Evolutionary conservation across 2,113 vertebrate species (phyloP).

Genomic region (Sarotherodon lohbergeri): DNA sequence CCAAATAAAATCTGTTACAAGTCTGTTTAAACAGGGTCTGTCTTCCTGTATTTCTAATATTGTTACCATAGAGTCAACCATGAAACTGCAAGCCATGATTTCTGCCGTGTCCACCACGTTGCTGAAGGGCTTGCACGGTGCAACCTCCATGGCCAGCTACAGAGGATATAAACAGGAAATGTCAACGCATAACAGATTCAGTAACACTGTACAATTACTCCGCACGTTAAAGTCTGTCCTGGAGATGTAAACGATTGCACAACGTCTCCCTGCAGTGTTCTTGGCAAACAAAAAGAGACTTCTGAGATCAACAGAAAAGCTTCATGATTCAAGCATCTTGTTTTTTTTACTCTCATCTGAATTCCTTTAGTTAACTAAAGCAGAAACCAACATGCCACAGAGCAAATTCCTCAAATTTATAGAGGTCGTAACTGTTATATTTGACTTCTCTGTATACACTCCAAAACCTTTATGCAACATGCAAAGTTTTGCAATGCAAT

Average conservation of each 20-base stretch:
- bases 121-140: conserved; percentile 88
- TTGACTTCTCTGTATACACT: conserved; percentile 13
- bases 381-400: conserved; percentile 25
- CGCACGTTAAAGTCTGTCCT: neutral
- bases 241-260: neutral
- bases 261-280: neutral
- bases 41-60: neutral
- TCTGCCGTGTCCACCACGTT: conserved; percentile 84
- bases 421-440: conserved; percentile 41
- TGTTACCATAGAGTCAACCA: conserved; percentile 86
- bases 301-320: neutral
- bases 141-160: conserved; percentile 83
- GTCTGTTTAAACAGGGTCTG: neutral
- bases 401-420: conserved; percentile 52
- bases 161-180: neutral
- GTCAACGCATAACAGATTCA: neutral
- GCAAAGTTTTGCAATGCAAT: neutral
- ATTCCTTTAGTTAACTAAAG: conserved; percentile 7
- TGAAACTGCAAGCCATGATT: conserved; percentile 84
- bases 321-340: neutral
- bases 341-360: neutral
- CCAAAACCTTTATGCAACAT: neutral
- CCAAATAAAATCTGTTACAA: neutral
- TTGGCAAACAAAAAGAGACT: neutral
- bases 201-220: neutral